phyloP scores from a whole-genome alignment of 2,888 invertebrate genomes.

The Gibbula magus region DNA sequence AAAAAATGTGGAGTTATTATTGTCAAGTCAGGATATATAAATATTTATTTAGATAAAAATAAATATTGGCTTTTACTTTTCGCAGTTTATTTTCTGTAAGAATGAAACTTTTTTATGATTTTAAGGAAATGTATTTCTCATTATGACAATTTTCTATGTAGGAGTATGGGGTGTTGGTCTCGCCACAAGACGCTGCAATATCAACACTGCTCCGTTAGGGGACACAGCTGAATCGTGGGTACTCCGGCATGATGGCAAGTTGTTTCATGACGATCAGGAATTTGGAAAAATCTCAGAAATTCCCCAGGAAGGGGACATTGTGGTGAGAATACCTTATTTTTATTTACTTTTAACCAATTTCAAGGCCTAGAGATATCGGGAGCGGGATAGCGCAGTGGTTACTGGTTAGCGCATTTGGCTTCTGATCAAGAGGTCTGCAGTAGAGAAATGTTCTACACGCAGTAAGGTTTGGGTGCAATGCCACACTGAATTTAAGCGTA shows the following conservation, averaged over 20 bases:
- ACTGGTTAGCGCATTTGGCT: too few species aligned
- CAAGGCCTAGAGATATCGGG: too few species aligned
- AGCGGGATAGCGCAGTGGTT: too few species aligned
- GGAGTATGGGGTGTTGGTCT: conserved; percentile 92
- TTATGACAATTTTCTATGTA: conserved; percentile 36
- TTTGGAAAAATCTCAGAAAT: conserved; percentile 81
- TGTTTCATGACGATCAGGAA: conserved; percentile 89
- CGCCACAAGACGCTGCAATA: conserved; percentile 89
- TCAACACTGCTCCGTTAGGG: conserved; percentile 91
- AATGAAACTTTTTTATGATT: neutral
- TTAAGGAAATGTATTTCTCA: neutral
- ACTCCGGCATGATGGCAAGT: conserved; percentile 90
- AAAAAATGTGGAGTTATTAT: too few species aligned
- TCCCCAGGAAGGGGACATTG: conserved; percentile 93
- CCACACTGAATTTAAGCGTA: too few species aligned
- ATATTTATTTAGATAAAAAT: too few species aligned
- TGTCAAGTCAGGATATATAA: too few species aligned
- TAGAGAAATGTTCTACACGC: too few species aligned
- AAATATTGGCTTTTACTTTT: neutral
- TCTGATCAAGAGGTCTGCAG: too few species aligned
- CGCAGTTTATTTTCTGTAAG: neutral
- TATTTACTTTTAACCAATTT: too few species aligned
- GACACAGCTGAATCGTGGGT: conserved; percentile 93
- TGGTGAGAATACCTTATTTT: conserved; percentile 78
- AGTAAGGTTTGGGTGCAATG: too few species aligned